Evolutionary conservation across 2,888 invertebrate species (phyloP), one percentile per base, ranked within the genome.

Genomic region (Rhamphomyia laevipes): DNA sequence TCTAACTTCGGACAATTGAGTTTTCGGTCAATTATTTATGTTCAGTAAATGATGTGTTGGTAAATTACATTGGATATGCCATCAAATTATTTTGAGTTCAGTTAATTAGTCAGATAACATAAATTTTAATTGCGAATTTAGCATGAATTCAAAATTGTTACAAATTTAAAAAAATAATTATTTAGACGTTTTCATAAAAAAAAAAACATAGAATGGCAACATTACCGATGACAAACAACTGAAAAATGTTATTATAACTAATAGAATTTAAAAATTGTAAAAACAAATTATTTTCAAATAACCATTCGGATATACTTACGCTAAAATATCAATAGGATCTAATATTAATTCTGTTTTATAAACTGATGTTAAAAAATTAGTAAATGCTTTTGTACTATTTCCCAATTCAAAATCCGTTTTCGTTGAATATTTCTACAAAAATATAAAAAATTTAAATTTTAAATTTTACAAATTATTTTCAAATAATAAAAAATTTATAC

Each of bases 241-340:
- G 17, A 1, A 33, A 30, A 27, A 33, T 33, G 13, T 33, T 33
- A 13, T 33, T 37, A 37, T 4, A 37, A 37, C 37, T 21, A 4
- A 21, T 21, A 21, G n/a, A 21, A 4, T 21, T 21, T 21, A 21
- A 4, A 4, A 21, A 21, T 21, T 21, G 21, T 21, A 21, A 21
- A 21, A 21, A 4, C 6, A 21, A 21, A 21, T 3, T n/a, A 6
- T 21, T 4, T 46, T 23, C 11, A 11, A 11, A 23, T 18, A n/a
- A 35, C n/a, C n/a, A 45, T 17, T 27, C 27, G 2, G n/a, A 33
- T 12, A 11, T 48, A 65, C 70, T 66, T 63, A 77, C 76, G 74
- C 75, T 48, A 77, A 62, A 53, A 77, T 67, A 56, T 76, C 74
- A 50, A 73, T 67, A 2, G 77, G 76, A 47, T 73, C 68, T 45